A percentile compares a stretch with the other conserved stretches of the same genome.
Evolutionary conservation across 1,140 invertebrate genomes (phyloP).

Genomic region (Oppia nitens): DNA sequence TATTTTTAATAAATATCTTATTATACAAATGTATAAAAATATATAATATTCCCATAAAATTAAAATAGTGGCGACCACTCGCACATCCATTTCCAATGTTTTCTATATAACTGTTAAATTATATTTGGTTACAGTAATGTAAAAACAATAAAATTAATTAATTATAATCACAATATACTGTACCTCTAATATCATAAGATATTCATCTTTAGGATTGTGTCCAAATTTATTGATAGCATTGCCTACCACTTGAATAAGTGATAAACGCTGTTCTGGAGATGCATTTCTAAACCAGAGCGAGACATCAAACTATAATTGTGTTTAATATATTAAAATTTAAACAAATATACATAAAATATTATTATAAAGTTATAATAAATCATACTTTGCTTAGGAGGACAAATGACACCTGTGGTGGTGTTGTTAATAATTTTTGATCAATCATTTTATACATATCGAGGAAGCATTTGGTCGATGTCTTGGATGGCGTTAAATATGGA

Average conservation of each 20-base stretch:
- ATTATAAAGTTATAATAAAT: neutral
- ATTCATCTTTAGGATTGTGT: neutral
- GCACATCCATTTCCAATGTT: constrained; percentile 6
- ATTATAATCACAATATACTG: constrained; percentile 1
- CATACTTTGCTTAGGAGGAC: constrained; percentile 13
- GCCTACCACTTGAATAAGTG: neutral
- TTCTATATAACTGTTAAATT: constrained; percentile 8
- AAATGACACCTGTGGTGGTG: constrained; percentile 4
- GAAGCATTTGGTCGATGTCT: constrained; percentile 4
- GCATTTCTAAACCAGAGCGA: constrained; percentile 1
- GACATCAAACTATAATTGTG: constrained; percentile 9
- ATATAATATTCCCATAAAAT: too few relatives aligned
- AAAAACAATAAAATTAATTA: neutral
- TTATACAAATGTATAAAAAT: too few relatives aligned
- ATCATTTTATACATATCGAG: constrained; percentile 11
- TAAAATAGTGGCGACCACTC: too few relatives aligned
- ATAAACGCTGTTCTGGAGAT: neutral
- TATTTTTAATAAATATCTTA: neutral
- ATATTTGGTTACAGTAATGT: neutral
- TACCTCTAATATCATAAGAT: constrained; percentile 10
- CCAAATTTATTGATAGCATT: constrained; percentile 3
- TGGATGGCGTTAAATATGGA: constrained; percentile 1
- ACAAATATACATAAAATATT: neutral
- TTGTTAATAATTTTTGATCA: neutral
- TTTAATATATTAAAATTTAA: neutral